phyloP scores from a whole-genome alignment of 2,113 vertebrate species.

The Promerops cafer region DNA sequence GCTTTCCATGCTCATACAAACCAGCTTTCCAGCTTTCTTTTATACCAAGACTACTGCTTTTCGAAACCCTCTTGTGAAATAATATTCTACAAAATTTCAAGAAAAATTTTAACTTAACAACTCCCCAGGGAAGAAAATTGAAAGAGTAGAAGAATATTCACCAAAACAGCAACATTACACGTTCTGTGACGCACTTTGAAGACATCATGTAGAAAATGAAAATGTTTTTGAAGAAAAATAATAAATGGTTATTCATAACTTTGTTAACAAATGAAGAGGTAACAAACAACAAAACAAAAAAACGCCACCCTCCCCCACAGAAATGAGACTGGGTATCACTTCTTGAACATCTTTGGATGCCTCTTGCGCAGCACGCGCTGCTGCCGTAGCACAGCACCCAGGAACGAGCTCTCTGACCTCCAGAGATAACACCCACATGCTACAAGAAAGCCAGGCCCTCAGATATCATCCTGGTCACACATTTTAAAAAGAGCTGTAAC shows the following conservation, averaged over 20 bases:
- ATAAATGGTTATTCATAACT: rapidly evolving
- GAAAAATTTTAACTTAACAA: not conserved
- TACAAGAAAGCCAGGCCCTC: not conserved
- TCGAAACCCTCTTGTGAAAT: not conserved
- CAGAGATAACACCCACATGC: not conserved
- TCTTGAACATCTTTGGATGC: not conserved
- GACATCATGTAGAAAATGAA: not conserved
- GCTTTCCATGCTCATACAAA: not conserved
- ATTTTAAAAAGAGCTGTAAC: not conserved
- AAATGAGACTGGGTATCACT: not conserved
- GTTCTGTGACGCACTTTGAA: rapidly evolving
- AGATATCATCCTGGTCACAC: not conserved
- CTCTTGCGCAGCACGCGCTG: rapidly evolving
- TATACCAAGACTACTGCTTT: not conserved
- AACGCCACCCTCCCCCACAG: not conserved
- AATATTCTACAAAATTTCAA: not conserved
- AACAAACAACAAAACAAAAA: not conserved
- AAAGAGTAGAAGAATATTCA: not conserved
- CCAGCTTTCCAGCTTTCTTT: not conserved
- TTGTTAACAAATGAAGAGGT: not conserved
- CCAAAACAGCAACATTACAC: not conserved
- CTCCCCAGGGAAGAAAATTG: not conserved
- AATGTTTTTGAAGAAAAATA: not conserved
- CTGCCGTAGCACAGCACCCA: not conserved
- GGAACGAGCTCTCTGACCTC: not conserved